Evolutionary conservation across 2,113 vertebrate species (phyloP).

Genomic region (Sminthopsis crassicaudata): DNA sequence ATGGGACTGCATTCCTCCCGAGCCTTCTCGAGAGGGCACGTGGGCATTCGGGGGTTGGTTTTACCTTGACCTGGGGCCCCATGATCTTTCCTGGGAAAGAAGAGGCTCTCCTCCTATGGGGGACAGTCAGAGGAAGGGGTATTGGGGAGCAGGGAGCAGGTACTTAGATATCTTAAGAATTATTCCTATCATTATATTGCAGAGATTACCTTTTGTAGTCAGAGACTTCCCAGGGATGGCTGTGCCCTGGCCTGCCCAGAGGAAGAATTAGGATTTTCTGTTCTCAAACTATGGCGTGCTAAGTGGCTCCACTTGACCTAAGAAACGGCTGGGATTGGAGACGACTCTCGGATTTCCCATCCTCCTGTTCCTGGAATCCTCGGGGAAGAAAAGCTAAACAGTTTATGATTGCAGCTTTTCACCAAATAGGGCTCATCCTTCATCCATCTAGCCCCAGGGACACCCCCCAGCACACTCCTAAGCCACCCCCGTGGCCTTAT

Average conservation of each 20-base stretch:
- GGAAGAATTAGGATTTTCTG: background rate
- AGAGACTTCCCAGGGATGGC: background rate
- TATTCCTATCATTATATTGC: background rate
- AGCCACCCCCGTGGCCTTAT: background rate
- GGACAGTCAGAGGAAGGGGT: background rate
- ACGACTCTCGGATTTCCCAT: background rate
- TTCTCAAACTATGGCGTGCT: background rate
- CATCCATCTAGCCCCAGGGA: background rate
- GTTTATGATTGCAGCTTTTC: background rate
- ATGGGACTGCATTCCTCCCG: slow-evolving; percentile 1
- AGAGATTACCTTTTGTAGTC: background rate
- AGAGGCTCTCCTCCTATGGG: background rate
- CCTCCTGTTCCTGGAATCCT: background rate
- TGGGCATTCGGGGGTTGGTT: background rate
- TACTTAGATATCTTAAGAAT: background rate
- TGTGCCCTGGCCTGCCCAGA: background rate
- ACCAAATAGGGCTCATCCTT: background rate
- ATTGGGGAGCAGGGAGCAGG: background rate
- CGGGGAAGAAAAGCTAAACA: background rate
- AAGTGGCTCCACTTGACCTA: slow-evolving; percentile 39
- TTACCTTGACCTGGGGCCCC: background rate
- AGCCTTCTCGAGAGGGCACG: background rate
- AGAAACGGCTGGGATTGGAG: slow-evolving; percentile 69
- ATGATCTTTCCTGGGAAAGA: background rate
- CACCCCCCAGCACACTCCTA: slow-evolving; percentile 8